Percentiles rank a stretch among this genome's conserved stretches.
Conservation (phyloP, 2,888 invertebrate genomes). For the Zelleria hepariella region DNA sequence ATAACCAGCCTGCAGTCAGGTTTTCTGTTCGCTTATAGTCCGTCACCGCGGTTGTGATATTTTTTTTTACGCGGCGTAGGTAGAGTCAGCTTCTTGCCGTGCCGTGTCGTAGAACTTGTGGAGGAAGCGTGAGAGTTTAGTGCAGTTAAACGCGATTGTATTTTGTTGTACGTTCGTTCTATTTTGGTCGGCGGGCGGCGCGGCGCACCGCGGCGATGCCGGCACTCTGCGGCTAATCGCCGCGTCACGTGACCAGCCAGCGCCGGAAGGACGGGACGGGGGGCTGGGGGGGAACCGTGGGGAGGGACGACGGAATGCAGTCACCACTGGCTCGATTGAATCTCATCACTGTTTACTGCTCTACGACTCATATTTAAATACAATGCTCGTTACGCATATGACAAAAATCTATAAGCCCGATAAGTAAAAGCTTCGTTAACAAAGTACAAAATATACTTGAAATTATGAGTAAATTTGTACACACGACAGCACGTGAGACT, state of each 20-base stretch:
- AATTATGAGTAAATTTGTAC: too few relatives aligned
- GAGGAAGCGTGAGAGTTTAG: conserved; percentile 45
- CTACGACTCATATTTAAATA: conserved; percentile 2
- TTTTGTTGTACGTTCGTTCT: conserved; percentile 61
- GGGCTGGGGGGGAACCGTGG: conserved; percentile 50
- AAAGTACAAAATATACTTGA: too few relatives aligned
- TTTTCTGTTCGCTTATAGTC: too few relatives aligned
- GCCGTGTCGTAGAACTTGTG: conserved; percentile 20
- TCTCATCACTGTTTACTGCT: conserved; percentile 4
- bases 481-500: too few relatives aligned
- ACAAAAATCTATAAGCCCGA: too few relatives aligned
- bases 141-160: conserved; percentile 47
- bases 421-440: too few relatives aligned
- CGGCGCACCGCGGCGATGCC: neutral
- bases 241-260: conserved; percentile 65
- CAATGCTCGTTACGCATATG: neutral
- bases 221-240: conserved; percentile 64
- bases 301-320: conserved; percentile 60
- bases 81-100: conserved; percentile 22
- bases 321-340: conserved; percentile 25
- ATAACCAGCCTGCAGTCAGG: too few relatives aligned
- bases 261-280: conserved; percentile 41
- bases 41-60: too few relatives aligned
- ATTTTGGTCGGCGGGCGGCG: conserved; percentile 62
- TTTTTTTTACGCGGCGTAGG: too few relatives aligned